Evolutionary conservation across 2,797 vertebrate genomes (phyloP), one percentile per base, ranked within the genome.

Genomic region (Salarias fasciatus): DNA sequence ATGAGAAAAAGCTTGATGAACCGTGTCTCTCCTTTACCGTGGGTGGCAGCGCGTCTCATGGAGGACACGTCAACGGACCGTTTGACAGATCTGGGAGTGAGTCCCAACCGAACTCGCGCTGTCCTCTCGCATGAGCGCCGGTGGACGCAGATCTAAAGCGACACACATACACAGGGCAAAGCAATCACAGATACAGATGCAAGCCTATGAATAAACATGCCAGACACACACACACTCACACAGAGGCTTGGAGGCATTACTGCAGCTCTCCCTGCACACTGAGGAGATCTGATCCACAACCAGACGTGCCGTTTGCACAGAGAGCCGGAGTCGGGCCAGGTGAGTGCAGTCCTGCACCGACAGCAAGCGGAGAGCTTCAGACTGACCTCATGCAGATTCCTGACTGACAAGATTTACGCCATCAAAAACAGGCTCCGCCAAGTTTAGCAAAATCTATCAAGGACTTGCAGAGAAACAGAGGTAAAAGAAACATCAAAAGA

Each of bases 281-380:
- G 42, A 48, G 45, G 54, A 69, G 74, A 68, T 67, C 31, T 73
- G 47, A 68, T 56, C 54, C 68, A 40, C 43, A 42, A 75, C 57
- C 54, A 46, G 83, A 77, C 83, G 71, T 33, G 66, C 59, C 64
- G 72, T 64, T 65, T 63, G 75, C 64, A 38, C 50, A 60, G 63
- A 66, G 71, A 82, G 63, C 78, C 79, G 80, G 75, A 83, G 80
- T 85, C 77, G 63, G 52, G 76, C 45, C 76, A 80, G 82, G 82
- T 76, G 72, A 83, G 36, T 4, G 33, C 48, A 44, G 62, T 24
- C 18, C 18, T 8, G 44, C 2, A 13, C 65, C 48, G 65, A 72
- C 28, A 38, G 73, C 50, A 58, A 63, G 65, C 53, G 11, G 65
- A 59, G 44, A 54, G 59, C 48, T 75, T 53, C 62, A 57, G 50